Evolutionary conservation across 2,113 vertebrate species (phyloP).

Genomic region (Chunga burmeisteri): DNA sequence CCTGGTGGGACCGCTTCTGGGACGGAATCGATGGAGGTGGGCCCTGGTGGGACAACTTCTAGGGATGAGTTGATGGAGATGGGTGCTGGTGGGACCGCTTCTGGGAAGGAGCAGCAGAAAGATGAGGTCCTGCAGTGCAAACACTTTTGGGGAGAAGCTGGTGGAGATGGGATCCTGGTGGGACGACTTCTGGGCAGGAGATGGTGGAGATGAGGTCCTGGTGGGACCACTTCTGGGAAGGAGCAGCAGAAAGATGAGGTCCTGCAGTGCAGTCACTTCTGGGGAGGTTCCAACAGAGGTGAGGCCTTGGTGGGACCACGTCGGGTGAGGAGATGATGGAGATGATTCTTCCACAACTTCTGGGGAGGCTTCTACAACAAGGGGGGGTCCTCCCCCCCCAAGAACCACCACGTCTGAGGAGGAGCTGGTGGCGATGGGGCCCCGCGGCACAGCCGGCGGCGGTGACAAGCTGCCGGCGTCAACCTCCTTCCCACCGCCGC

Average conservation of each 20-base stretch:
- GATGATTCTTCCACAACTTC: neutral
- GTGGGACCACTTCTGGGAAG: neutral
- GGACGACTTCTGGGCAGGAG: neutral
- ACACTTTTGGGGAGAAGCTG: neutral
- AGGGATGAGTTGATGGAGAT: fast-evolving
- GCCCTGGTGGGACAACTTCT: too few species aligned
- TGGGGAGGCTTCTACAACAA: neutral
- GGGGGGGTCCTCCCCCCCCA: neutral
- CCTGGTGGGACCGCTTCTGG: fast-evolving
- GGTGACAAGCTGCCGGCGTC: neutral
- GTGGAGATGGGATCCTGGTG: too few species aligned
- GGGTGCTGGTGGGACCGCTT: neutral
- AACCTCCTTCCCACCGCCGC: neutral
- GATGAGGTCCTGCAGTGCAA: neutral
- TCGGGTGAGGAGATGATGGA: neutral
- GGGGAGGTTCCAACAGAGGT: fast-evolving
- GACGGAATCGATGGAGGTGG: neutral
- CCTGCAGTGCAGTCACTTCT: neutral
- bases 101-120: neutral
- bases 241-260: neutral
- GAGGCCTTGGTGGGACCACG: neutral
- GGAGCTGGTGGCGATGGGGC: neutral
- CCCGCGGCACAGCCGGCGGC: fast-evolving
- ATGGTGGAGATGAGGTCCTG: neutral
- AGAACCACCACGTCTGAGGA: neutral